These are phyloP conservation scores for Osmoderma eremita DNA, from an alignment of 2,888 invertebrate species.

Conservation along the genomic window DNA sequence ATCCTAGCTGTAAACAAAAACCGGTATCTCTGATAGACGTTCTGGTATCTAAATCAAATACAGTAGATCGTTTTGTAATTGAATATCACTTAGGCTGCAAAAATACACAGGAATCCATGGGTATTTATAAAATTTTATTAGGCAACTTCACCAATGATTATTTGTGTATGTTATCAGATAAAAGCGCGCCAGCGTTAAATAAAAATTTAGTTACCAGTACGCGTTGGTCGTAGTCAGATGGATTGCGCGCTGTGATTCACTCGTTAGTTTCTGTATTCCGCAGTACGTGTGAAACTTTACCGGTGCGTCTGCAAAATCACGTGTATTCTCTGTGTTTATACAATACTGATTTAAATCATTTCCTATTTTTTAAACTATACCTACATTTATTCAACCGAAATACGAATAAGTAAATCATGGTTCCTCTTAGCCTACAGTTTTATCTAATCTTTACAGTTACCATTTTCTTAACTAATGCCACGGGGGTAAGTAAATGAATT, in stretches of 20 bases:
- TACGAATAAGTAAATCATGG: background rate
- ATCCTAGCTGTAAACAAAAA: constrained; percentile 28
- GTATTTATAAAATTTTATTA: background rate
- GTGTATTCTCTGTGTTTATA: background rate
- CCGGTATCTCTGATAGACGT: constrained; percentile 11
- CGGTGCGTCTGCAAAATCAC: too few relatives aligned
- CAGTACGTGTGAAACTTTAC: too few relatives aligned
- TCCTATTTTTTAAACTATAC: background rate
- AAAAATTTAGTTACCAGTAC: constrained; percentile 8
- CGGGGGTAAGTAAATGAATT: background rate
- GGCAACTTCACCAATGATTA: constrained; percentile 7
- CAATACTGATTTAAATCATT: background rate
- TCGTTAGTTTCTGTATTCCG: background rate
- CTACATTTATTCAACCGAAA: background rate
- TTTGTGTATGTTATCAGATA: constrained; percentile 22
- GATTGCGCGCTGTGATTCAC: constrained; percentile 7
- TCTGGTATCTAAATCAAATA: too few relatives aligned
- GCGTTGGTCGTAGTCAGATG: background rate
- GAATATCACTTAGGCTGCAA: too few relatives aligned
- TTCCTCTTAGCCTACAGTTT: background rate
- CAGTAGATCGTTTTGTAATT: too few relatives aligned
- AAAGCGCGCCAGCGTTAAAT: constrained; percentile 1
- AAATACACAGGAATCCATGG: too few relatives aligned
- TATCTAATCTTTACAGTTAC: background rate
- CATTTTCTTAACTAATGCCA: background rate